Base-by-base conservation (phyloP, 2,888 invertebrate genomes). In the Schrankia costaestrigalis region DNA sequence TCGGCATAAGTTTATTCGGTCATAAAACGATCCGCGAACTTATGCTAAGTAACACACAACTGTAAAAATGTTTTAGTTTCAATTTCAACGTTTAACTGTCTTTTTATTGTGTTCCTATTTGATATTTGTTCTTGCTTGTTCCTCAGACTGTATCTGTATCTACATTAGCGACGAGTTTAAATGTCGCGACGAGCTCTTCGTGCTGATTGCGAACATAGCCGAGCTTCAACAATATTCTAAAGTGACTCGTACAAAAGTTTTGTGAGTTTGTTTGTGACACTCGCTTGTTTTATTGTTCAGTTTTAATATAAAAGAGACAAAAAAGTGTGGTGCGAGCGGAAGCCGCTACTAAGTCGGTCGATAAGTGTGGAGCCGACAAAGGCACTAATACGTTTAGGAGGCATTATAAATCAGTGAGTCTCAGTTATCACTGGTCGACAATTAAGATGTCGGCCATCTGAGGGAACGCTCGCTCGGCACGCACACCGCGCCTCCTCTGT, bases 331-430 rank as follows among this genome's bases (percentile, higher is more conserved):
- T 58, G 55, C 46, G 60, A 71, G 74, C 82, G 82, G 83, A 83
- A 84, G 82, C 79, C 69, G 62, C 53, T 56, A 57, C 67, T 56
- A 48, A 56, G 59, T 46, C 44, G 48, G 31, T 49, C 69, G 81
- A 81, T 82, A 82, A 79, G 70, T 63, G 63, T 63, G 59, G 54
- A 51, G 79, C 85, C 86, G 86, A 84, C 86, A 86, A 86, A 84
- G 84, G 73, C 56, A 61, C 71, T 75, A 79, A 78, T 76, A 76
- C 75, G 67, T 71, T 78, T 67, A 67, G 71, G 63, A 51, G 46
- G 71, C 65, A 69, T 75, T 84, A 86, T 86, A 86, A 87, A 87
- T 87, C 85, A 81, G 71, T 64, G 55, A 65, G 57, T 56, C 62
- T 53, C 61, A 71, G 77, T 75, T 81, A 84, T 84, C 82, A 56